Evolutionary conservation across 2,797 vertebrate species (phyloP).

Genomic region (Neoniphon sammara): DNA sequence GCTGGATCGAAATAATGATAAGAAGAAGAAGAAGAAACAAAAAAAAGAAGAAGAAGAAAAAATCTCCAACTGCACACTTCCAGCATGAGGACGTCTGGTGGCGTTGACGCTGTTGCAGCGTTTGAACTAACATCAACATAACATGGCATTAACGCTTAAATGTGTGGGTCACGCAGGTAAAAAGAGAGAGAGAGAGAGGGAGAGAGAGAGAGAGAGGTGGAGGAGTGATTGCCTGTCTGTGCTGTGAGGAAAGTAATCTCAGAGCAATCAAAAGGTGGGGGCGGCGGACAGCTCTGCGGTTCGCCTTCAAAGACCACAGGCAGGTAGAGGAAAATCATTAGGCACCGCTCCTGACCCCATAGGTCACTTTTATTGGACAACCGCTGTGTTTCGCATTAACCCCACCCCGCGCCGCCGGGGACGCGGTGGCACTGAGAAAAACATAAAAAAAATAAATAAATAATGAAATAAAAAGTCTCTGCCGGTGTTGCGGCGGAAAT

Average conservation of each 20-base stretch:
- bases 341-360: constrained; percentile 68
- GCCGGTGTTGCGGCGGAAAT: neutral
- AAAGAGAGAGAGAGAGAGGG: constrained; percentile 53
- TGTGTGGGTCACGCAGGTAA: constrained; percentile 54
- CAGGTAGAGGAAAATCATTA: constrained; percentile 78
- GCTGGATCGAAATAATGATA: constrained; percentile 61
- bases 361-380: constrained; percentile 80
- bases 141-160: constrained; percentile 30
- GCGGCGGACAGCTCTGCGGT: constrained; percentile 67
- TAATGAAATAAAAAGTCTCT: constrained; percentile 10
- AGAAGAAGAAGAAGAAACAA: constrained; percentile 26
- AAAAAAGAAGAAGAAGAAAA: constrained; percentile 3
- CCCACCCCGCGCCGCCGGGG: constrained; percentile 57
- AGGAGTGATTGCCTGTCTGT: constrained; percentile 76
- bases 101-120: constrained; percentile 19
- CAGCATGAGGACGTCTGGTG: constrained; percentile 28
- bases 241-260: constrained; percentile 77
- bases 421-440: constrained; percentile 16
- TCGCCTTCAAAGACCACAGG: constrained; percentile 67
- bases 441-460: neutral
- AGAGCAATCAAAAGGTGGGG: constrained; percentile 76
- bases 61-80: constrained; percentile 6
- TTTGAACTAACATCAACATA: constrained; percentile 37
- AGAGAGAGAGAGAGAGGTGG: constrained; percentile 45
- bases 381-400: constrained; percentile 70